Base-by-base conservation (phyloP, 2,888 invertebrate genomes). In the Brachyopa scutellaris region DNA sequence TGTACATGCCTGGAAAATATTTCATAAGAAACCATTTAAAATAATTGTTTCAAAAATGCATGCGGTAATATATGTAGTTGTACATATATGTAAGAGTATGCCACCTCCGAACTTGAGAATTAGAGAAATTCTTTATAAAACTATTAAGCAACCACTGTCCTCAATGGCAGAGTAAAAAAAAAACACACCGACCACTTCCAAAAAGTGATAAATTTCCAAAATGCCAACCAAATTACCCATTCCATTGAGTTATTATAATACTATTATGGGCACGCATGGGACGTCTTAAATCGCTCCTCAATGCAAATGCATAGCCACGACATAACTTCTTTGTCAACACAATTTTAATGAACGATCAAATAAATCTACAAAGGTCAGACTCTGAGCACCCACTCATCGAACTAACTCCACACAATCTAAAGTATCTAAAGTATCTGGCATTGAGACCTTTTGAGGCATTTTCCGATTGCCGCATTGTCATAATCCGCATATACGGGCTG, bases 311-410 rank as follows among this genome's bases (percentile, higher is more conserved):
- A 51, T 21, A 11, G 17, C 11, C 8, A 17, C 17, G 33, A 17
- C 11, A 13, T 15, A 8, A 2, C 21, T 21, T 31, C 36, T 21
- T 23, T 33, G 8, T 9, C 11, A 13, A 62, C 13, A 36, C 13
- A 6, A 29, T 17, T 26, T 51, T 13, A 40, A 40, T 51, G 64
- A 40, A 19, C 13, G 33, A 62, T 47, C 23, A 47, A 62, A 2
- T 38, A 47, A 62, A 2, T 38, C 49, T 8, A n/a, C 19, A 47
- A 59, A 69, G 69, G 69, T 69, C 69, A 69, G 15, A 57, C 26
- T 17, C 8, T 53, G 8, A 33, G 26, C 57, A 36, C 55, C 69
- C 47, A 57, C 45, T 55, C 45, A 53, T 36, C 21, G 31, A 23
- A 11, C 36, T 17, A 51, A 38, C 11, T 64, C 26, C 38, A 21